phyloP scores from a whole-genome alignment of 2,113 vertebrate genomes.

The Charina bottae region DNA sequence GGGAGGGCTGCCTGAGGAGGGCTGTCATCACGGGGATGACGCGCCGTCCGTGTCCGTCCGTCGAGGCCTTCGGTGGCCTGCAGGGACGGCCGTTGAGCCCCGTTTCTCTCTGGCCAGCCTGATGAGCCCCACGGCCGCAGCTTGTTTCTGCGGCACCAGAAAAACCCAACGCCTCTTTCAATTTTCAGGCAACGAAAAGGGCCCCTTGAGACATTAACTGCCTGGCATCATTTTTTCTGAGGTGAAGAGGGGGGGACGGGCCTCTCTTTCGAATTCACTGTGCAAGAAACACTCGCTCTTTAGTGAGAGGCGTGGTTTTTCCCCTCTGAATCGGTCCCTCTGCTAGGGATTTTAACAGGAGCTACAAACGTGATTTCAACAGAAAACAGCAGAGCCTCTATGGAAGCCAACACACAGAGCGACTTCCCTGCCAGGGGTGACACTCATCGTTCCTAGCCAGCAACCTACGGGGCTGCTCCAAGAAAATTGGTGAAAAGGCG shows the following conservation, averaged over 20 bases:
- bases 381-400: neutral
- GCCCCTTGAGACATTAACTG: slow-evolving; percentile 41
- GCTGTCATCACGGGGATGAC: neutral
- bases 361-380: neutral
- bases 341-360: too few relatives aligned
- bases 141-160: slow-evolving; percentile 50
- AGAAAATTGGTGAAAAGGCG: too few relatives aligned
- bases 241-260: slow-evolving; percentile 38
- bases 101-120: slow-evolving; percentile 41
- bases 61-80: neutral
- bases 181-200: slow-evolving; percentile 42
- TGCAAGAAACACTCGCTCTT: neutral
- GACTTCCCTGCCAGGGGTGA: neutral
- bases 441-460: too few relatives aligned
- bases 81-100: neutral
- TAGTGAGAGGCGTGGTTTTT: neutral
- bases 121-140: neutral
- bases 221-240: slow-evolving; percentile 46
- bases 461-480: too few relatives aligned
- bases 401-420: neutral
- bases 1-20: too few relatives aligned
- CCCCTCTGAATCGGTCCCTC: neutral
- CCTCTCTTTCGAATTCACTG: neutral
- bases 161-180: slow-evolving; percentile 32
- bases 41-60: too few relatives aligned